A percentile compares a stretch with the other conserved stretches of the same genome.
Conservation (phyloP, 92 coral and sea anemone genomes). For the Heliopora coerulea region DNA sequence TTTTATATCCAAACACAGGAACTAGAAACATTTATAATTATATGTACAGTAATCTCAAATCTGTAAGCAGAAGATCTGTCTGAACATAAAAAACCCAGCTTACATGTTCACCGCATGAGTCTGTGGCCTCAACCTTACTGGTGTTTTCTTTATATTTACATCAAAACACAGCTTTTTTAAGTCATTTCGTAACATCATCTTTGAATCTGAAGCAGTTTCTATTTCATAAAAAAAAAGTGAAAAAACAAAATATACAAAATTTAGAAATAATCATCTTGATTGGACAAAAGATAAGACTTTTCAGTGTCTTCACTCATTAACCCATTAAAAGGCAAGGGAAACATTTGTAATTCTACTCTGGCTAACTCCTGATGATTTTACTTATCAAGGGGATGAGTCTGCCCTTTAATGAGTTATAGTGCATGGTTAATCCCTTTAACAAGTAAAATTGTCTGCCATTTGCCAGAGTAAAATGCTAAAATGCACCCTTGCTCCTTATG, state of each 20-base stretch:
- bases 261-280: neutral
- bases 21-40: too few species aligned
- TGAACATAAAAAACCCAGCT: neutral
- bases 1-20: too few species aligned
- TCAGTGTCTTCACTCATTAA: too few species aligned
- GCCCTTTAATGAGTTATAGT: too few species aligned
- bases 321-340: too few species aligned
- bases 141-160: neutral
- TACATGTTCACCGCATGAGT: slow-evolving; percentile 30
- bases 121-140: neutral
- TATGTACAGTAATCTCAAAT: neutral
- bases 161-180: slow-evolving; percentile 36
- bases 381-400: too few species aligned
- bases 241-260: neutral
- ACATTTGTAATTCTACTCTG: too few species aligned
- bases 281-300: neutral
- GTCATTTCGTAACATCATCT: slow-evolving; percentile 11
- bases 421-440: too few species aligned
- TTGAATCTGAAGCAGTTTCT: slow-evolving; percentile 1
- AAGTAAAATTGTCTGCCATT: too few species aligned
- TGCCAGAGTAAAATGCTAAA: too few species aligned
- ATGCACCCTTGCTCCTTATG: too few species aligned
- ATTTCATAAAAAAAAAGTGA: neutral
- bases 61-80: neutral
- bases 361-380: too few species aligned